A percentile compares a stretch with the other conserved stretches of the same genome.
These are phyloP conservation scores for Erithacus rubecula DNA, from an alignment of 2,797 vertebrate species.

Conservation along the genomic window DNA sequence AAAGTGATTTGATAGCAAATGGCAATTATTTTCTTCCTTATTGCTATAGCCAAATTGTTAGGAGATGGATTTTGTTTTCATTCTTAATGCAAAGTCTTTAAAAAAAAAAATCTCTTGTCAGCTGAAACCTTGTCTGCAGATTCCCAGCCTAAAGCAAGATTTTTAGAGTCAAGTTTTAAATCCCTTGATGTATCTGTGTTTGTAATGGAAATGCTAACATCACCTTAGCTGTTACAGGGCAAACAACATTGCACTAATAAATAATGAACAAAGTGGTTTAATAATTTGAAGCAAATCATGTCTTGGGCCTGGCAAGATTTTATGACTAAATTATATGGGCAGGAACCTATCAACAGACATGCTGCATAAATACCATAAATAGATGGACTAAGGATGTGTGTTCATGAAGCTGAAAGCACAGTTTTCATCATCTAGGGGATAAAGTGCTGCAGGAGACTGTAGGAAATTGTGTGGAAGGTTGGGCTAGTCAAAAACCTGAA, in stretches of 20 bases:
- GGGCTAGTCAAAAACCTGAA: conserved; percentile 59
- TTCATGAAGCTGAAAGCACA: conserved; percentile 3
- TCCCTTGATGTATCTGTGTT: conserved; percentile 17
- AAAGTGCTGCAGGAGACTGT: background rate
- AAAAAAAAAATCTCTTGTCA: background rate
- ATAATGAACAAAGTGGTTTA: conserved; percentile 50
- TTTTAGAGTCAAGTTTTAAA: conserved; percentile 46
- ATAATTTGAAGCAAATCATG: conserved; percentile 48
- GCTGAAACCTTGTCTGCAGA: conserved; percentile 25
- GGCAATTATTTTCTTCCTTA: conserved; percentile 14
- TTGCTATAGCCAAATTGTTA: background rate
- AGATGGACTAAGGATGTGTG: background rate
- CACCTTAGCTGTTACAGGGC: conserved; percentile 22
- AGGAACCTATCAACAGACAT: background rate
- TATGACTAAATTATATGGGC: conserved; percentile 47
- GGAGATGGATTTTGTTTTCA: conserved; percentile 35
- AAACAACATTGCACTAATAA: conserved; percentile 52
- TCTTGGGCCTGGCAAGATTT: conserved; percentile 13
- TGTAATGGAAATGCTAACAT: conserved; percentile 52
- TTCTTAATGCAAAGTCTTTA: background rate
- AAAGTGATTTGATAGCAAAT: conserved; percentile 16
- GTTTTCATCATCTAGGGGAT: background rate
- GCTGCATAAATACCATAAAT: conserved; percentile 48
- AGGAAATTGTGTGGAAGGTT: background rate
- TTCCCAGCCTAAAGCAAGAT: conserved; percentile 32